Evolutionary conservation across 2,113 vertebrate genomes (phyloP).

Genomic region (Macrotus californicus): DNA sequence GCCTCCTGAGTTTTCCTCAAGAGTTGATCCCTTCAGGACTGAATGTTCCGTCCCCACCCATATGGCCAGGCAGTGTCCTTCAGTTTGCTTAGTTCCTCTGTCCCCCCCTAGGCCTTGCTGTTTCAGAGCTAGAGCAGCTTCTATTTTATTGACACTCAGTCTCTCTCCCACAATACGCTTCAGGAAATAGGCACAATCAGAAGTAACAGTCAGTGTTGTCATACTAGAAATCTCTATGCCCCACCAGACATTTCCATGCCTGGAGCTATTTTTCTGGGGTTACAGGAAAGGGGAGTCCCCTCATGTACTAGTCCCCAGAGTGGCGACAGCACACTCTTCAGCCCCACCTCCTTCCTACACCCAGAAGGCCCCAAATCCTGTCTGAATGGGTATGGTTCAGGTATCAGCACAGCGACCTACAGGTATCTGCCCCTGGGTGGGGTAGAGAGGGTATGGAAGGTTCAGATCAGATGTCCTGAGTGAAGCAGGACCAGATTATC

Average conservation of each 20-base stretch:
- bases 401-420: background rate
- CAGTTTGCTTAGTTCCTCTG: background rate
- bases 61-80: background rate
- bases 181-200: background rate
- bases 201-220: background rate
- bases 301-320: background rate
- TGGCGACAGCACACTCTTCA: background rate
- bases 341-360: slow-evolving; percentile 14
- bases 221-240: background rate
- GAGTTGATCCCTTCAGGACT: background rate
- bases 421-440: background rate
- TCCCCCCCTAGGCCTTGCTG: background rate
- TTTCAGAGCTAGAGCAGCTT: background rate
- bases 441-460: background rate
- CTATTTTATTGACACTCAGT: background rate
- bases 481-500: background rate
- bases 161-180: background rate
- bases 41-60: background rate
- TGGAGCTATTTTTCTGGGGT: slow-evolving; percentile 33
- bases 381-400: slow-evolving; percentile 51
- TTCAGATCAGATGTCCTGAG: slow-evolving; percentile 32
- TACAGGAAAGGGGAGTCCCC: background rate
- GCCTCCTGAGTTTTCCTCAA: background rate
- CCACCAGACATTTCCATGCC: background rate
- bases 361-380: slow-evolving; percentile 58